Base-by-base conservation (phyloP, 2,888 invertebrate genomes). In the Neoitamus cyanurus region DNA sequence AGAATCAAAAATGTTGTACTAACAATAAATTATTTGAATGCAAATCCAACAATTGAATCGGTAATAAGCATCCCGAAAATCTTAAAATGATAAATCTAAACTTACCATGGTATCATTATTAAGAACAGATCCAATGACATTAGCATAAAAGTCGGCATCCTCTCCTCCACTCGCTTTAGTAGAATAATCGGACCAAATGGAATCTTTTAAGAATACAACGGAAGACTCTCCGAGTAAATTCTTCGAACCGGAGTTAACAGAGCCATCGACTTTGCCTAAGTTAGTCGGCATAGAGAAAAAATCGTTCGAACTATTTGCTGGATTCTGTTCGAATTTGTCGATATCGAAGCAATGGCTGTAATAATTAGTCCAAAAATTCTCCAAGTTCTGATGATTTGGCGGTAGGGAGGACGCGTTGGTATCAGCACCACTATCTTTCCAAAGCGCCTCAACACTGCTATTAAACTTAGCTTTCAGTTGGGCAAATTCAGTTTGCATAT, bases 371-470 rank as follows among this genome's bases (percentile, higher is more conserved):
- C 90, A 90, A 73, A 89, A 89, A 86, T 88, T 89, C 73, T 88
- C 87, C 70, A 89, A 86, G 86, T 89, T 88, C 75, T 88, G 86
- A 85, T 87, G 88, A 84, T 87, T 88, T 68, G 86, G 84, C 25
- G 78, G 48, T 48, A 58, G 69, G 5, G 70, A 48, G 36, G 83
- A n/a, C 46, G 84, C 28, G 4, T 48, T 46, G 25, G 75, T 68
- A 58, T 58, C 58, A 25, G 9, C 3, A 58, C 20, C 58, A 84
- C 68, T 86, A 89, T 91, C 87, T 87, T 92, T 93, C 95, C 95
- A 95, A 85, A 95, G 90, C 48, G 94, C 94, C 89, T 94, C 94
- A 86, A 95, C 92, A 89, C 93, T 94, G 87, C 93, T 93, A 89
- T 94, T 93, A 89, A 95, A 95, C 90, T 95, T 95, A 6, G 95